Base-by-base conservation (phyloP, 2,113 vertebrate species). In the Dicerorhinus sumatrensis region DNA sequence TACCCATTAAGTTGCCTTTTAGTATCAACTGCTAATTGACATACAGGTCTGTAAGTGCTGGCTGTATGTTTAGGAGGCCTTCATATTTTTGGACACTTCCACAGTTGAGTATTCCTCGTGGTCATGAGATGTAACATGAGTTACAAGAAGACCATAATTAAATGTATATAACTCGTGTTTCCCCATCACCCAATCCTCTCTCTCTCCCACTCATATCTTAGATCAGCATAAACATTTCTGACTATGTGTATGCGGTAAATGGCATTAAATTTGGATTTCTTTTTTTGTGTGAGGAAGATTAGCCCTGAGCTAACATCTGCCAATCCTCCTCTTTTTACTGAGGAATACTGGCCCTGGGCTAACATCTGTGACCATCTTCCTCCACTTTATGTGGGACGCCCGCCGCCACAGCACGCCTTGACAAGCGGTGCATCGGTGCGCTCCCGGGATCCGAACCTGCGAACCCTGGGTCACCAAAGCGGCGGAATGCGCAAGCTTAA, bases 1-100 rank as follows among this genome's bases (percentile, higher is more conserved):
- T 63, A 36, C 0, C 1, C 1, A 18, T 69, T 75, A 75, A 62
- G 36, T 51, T 75, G 80, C 84, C 63, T 0, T 36, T 63, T 39
- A 2, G 42, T 62, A 23, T 77, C 0, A 21, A 16, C 36, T 0
- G 0, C 85, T 88, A 54, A 94, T 12, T 46, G 83, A 12, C 29
- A 8, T 1, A 0, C 33, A 11, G 6, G 5, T n/a, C 3, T 12
- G 72, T 73, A 42, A 46, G 67, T 91, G 75, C 87, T 8, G n/a
- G 70, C 51, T 92, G 76, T 73, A 46, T 72, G 92, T 80, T 23
- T 12, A 25, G 8, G 58, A 89, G 87, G 63, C 90, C 97, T 9
- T 0, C 10, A 0, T 1, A 0, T 21, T 65, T 84, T 31, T 6
- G 62, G 46, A 11, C 89, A 77, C 54, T 63, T 75, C 21, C 51